Conservation (phyloP, 2,113 vertebrate genomes). For the Tapirus terrestris region DNA sequence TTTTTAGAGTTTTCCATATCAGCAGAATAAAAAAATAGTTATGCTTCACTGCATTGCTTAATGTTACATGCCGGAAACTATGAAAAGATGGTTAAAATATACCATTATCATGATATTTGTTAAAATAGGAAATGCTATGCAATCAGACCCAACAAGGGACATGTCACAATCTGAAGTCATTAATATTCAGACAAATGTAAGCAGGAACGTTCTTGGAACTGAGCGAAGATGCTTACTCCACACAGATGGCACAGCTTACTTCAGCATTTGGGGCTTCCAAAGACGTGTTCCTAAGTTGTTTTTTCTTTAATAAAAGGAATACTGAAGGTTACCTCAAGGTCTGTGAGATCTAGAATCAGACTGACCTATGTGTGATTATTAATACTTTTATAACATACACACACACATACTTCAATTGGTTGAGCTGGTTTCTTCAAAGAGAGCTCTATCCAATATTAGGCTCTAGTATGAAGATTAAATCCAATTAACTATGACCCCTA, state of each 20-base stretch:
- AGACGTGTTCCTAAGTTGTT: neutral
- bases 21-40: constrained; percentile 68
- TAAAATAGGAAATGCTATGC: constrained; percentile 19
- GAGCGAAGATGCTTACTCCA: neutral
- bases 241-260: constrained; percentile 36
- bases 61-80: constrained; percentile 36
- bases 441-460: neutral
- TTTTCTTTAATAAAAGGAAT: neutral
- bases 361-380: neutral
- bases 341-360: neutral
- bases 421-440: neutral
- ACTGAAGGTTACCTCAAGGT: constrained; percentile 37
- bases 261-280: constrained; percentile 50
- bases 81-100: neutral
- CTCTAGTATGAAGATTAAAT: neutral
- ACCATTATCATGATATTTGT: constrained; percentile 8
- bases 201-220: constrained; percentile 16
- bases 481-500: neutral
- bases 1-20: constrained; percentile 47
- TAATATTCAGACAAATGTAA: constrained; percentile 66
- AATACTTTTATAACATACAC: neutral
- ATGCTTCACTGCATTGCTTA: constrained; percentile 1
- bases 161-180: constrained; percentile 65
- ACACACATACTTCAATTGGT: neutral
- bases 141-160: neutral